A percentile compares a stretch with the other conserved stretches of the same genome.
Evolutionary conservation across 2,113 vertebrate genomes (phyloP).

Genomic region (Heptranchias perlo): DNA sequence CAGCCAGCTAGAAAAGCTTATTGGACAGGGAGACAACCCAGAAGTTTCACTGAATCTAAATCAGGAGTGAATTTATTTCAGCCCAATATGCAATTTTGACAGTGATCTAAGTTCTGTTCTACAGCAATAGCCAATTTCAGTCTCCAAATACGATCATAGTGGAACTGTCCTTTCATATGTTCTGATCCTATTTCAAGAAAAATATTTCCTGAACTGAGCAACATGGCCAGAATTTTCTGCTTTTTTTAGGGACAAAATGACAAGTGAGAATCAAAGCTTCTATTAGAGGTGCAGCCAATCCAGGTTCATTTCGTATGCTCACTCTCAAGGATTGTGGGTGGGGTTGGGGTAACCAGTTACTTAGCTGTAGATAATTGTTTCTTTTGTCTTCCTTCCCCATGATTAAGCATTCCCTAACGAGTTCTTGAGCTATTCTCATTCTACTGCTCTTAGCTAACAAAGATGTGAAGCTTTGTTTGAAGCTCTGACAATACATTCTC

Average conservation of each 20-base stretch:
- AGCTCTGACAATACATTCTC: not conserved
- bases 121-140: not conserved
- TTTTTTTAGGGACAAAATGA: not conserved
- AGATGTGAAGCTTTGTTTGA: not conserved
- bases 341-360: not conserved
- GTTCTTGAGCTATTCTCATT: not conserved
- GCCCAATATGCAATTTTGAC: not conserved
- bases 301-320: not conserved
- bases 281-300: not conserved
- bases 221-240: not conserved
- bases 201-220: not conserved
- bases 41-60: not conserved
- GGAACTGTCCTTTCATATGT: not conserved
- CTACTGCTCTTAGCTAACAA: not conserved
- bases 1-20: not conserved
- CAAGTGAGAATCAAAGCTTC: not conserved
- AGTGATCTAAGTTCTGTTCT: not conserved
- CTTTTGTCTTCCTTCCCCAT: not conserved
- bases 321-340: not conserved
- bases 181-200: not conserved
- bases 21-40: not conserved
- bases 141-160: not conserved
- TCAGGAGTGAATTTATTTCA: not conserved
- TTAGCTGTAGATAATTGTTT: not conserved
- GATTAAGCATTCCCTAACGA: not conserved